Evolutionary conservation across 1,140 invertebrate species (phyloP).

Genomic region (Coenobita brevimanus): DNA sequence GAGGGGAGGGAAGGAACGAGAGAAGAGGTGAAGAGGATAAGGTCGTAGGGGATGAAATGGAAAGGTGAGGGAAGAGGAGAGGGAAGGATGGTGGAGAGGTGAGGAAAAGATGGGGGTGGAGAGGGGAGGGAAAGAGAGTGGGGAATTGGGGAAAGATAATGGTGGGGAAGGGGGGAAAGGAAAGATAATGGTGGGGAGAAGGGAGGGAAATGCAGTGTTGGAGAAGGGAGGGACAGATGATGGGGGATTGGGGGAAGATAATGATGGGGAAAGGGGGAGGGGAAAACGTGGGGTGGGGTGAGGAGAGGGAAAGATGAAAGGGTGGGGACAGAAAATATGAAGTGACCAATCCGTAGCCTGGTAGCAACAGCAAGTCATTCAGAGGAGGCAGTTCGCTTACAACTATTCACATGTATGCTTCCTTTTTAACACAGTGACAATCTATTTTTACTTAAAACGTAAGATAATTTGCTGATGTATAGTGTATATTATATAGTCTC

Average conservation of each 20-base stretch:
- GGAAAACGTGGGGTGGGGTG: not conserved
- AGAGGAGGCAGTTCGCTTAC: no score
- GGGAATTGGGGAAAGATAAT: not conserved
- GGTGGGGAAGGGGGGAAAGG: not conserved
- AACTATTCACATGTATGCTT: no score
- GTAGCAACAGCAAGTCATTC: no score
- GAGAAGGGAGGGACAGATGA: not conserved
- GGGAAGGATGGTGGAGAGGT: not conserved
- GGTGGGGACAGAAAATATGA: not conserved
- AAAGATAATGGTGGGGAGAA: not conserved
- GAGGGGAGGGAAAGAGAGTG: not conserved
- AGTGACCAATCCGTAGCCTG: no score
- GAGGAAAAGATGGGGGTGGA: not conserved
- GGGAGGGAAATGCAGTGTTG: no score
- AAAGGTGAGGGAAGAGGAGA: not conserved
- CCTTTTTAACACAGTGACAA: no score
- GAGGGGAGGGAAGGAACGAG: not conserved
- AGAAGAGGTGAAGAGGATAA: constrained; percentile 4
- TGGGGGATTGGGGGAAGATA: not conserved
- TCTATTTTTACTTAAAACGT: no score
- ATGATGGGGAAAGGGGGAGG: not conserved
- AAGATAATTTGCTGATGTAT: no score
- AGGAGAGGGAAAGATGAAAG: not conserved
- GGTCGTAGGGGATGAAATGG: not conserved
- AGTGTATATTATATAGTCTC: no score